phyloP scores from a whole-genome alignment of 2,113 vertebrate species.

The Cromileptes altivelis region DNA sequence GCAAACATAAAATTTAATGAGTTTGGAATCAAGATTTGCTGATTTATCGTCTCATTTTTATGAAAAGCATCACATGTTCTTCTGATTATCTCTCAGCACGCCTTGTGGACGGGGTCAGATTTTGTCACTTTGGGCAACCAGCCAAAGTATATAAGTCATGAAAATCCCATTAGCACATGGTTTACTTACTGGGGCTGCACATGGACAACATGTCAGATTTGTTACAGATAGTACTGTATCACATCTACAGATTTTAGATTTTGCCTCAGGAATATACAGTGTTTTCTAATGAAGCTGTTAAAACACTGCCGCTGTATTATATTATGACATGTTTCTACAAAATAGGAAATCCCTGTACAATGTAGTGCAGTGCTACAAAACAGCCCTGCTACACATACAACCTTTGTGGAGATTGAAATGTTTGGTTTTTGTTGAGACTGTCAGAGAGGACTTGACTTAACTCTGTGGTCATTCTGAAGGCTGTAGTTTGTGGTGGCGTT shows the following conservation, averaged over 20 bases:
- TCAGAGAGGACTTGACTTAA: constrained; percentile 33
- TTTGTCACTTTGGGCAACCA: constrained; percentile 8
- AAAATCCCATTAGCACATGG: constrained; percentile 21
- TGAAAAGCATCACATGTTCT: neutral
- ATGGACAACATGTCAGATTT: constrained; percentile 16
- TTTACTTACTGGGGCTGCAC: constrained; percentile 6
- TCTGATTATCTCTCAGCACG: constrained; percentile 6
- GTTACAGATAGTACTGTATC: neutral
- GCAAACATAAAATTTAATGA: neutral
- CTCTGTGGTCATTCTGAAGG: constrained; percentile 52
- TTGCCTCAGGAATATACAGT: neutral
- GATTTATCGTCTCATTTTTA: constrained; percentile 2
- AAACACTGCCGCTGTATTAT: neutral
- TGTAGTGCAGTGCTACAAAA: neutral
- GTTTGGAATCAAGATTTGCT: constrained; percentile 16
- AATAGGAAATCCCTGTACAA: neutral
- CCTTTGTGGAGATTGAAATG: constrained; percentile 18
- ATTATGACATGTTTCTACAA: constrained; percentile 2
- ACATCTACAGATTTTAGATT: neutral
- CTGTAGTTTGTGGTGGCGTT: constrained; percentile 62
- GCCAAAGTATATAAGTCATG: constrained; percentile 16
- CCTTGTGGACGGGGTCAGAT: constrained; percentile 9
- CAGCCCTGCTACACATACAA: constrained; percentile 8
- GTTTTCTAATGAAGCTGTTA: neutral
- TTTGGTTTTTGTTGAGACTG: constrained; percentile 60